These are phyloP conservation scores for Oryzias woworae DNA, from an alignment of 2,113 vertebrate species.

Conservation along the genomic window DNA sequence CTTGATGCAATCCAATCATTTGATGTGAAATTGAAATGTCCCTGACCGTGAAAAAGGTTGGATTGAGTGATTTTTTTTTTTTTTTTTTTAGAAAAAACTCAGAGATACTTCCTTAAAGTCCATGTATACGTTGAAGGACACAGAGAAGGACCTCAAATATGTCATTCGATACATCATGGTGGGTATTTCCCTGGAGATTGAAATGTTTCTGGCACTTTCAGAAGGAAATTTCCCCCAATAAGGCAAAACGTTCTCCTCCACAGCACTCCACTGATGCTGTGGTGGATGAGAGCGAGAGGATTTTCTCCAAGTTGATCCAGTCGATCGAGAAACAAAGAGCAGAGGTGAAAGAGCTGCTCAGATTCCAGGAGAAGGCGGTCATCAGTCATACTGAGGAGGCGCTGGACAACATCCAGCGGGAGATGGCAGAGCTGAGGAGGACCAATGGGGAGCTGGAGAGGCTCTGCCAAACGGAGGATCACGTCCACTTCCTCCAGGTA, in stretches of 20 bases:
- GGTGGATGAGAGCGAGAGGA: conserved; percentile 74
- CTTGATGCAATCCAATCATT: conserved; percentile 9
- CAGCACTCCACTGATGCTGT: conserved; percentile 73
- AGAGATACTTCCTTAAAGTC: conserved; percentile 68
- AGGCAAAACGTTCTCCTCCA: neutral
- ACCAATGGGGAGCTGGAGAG: conserved; percentile 52
- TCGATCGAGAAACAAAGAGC: conserved; percentile 69
- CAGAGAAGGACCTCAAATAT: conserved; percentile 72
- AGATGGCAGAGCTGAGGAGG: conserved; percentile 54
- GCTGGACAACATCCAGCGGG: conserved; percentile 69
- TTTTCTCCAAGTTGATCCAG: conserved; percentile 73
- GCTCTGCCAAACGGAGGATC: conserved; percentile 68
- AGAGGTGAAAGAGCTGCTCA: conserved; percentile 71
- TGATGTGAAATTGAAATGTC: conserved; percentile 37
- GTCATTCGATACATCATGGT: conserved; percentile 74
- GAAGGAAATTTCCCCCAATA: neutral
- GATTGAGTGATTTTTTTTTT: conserved; percentile 16
- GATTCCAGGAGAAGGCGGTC: conserved; percentile 62
- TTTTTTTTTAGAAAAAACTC: conserved; percentile 68
- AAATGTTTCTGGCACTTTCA: neutral
- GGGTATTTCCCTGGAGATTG: conserved; percentile 7
- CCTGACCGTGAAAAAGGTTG: conserved; percentile 5
- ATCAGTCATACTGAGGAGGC: conserved; percentile 66
- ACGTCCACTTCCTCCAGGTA: conserved; percentile 77
- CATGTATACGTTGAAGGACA: conserved; percentile 64